Percentiles rank a stretch among this genome's conserved stretches.
Conservation (phyloP, 2,113 vertebrate species). For the Perca flavescens region DNA sequence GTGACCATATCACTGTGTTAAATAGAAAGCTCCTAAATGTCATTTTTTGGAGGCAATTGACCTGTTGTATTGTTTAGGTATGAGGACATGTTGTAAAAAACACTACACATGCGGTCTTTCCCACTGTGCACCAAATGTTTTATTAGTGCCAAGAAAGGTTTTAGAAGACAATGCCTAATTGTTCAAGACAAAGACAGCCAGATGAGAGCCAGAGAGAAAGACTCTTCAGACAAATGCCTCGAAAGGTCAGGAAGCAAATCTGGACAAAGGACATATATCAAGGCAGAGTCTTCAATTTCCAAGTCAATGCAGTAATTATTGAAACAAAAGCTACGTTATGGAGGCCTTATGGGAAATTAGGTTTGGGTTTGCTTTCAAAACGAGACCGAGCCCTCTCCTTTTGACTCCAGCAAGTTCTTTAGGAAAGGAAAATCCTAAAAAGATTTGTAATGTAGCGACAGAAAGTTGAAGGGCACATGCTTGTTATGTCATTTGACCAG, state of each 20-base stretch:
- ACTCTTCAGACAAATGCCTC: slow-evolving; percentile 10
- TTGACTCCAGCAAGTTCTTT: slow-evolving; percentile 26
- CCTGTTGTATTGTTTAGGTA: too few species aligned
- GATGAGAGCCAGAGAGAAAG: slow-evolving; percentile 5
- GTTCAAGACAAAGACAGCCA: slow-evolving; percentile 18
- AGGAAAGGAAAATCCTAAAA: neutral
- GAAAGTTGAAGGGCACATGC: slow-evolving; percentile 42
- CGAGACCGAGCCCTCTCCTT: slow-evolving; percentile 36
- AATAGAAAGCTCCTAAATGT: too few species aligned
- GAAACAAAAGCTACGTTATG: slow-evolving; percentile 50
- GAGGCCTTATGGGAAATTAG: slow-evolving; percentile 50
- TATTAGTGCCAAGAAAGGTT: neutral
- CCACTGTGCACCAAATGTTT: neutral
- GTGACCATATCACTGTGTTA: too few species aligned
- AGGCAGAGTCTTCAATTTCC: slow-evolving; percentile 42
- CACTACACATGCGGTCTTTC: neutral
- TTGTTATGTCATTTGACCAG: slow-evolving; percentile 36
- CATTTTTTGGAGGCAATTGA: too few species aligned
- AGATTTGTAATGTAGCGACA: slow-evolving; percentile 13
- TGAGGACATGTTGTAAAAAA: neutral
- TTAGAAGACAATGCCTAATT: slow-evolving; percentile 19
- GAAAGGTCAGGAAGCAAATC: slow-evolving; percentile 44
- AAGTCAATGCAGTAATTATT: slow-evolving; percentile 63
- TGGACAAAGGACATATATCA: slow-evolving; percentile 35
- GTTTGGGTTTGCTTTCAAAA: slow-evolving; percentile 31